Conservation (phyloP, 2,888 invertebrate species). For the Microctonus hyperodae region DNA sequence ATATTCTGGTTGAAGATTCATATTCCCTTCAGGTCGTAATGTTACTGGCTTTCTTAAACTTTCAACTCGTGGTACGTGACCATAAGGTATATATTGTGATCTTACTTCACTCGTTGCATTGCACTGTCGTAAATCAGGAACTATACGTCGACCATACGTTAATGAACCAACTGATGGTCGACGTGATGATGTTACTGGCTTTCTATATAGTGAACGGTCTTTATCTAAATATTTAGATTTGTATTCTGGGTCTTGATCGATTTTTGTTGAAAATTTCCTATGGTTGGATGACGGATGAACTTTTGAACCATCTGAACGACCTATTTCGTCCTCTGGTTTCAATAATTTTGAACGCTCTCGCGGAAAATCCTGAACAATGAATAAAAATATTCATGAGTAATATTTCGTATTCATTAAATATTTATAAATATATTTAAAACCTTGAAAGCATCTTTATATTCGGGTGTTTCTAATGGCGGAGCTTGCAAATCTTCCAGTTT, state of each 20-base stretch:
- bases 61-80: conserved; percentile 54
- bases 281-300: conserved; percentile 42
- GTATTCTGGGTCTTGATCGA: conserved; percentile 63
- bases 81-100: conserved; percentile 54
- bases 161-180: conserved; percentile 34
- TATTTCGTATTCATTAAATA: not conserved
- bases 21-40: conserved; percentile 61
- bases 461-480: conserved; percentile 54
- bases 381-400: not conserved
- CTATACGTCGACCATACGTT: conserved; percentile 26
- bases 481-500: conserved; percentile 55
- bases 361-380: conserved; percentile 61
- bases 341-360: conserved; percentile 62
- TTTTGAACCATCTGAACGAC: conserved; percentile 58
- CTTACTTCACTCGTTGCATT: conserved; percentile 50
- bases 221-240: conserved; percentile 54
- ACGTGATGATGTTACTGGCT: conserved; percentile 48
- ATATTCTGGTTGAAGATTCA: conserved; percentile 64
- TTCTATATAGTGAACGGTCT: conserved; percentile 49
- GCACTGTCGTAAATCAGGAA: conserved; percentile 32
- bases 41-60: conserved; percentile 55
- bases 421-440: conserved; percentile 36
- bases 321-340: conserved; percentile 60
- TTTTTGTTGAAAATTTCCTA: conserved; percentile 51
- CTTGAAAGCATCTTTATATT: conserved; percentile 59